phyloP scores from a whole-genome alignment of 2,888 invertebrate genomes.

The Aquatica leii region DNA sequence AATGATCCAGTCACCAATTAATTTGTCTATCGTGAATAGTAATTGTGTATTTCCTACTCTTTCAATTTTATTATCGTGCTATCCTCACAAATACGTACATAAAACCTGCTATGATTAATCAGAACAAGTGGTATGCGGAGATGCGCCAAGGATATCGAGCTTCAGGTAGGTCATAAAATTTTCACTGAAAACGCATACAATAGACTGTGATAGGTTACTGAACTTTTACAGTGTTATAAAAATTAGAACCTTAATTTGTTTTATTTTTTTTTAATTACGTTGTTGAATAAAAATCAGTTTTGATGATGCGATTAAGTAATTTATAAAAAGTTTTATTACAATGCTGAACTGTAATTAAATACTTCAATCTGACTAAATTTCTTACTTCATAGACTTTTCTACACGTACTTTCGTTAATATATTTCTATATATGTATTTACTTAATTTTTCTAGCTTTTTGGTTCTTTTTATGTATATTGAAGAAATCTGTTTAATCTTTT shows the following conservation, averaged over 20 bases:
- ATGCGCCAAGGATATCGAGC: conserved; percentile 40
- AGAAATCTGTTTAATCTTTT: no score
- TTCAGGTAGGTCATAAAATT: conserved; percentile 46
- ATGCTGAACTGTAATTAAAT: no score
- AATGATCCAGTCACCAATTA: conserved; percentile 56
- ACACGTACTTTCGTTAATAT: no score
- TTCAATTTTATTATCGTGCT: conserved; percentile 25
- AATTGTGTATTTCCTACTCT: conserved; percentile 55
- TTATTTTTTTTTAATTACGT: conserved; percentile 10
- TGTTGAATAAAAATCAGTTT: no score
- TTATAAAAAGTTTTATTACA: conserved; percentile 11
- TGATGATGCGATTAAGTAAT: conserved; percentile 11
- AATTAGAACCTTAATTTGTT: conserved; percentile 9
- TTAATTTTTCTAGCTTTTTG: no score
- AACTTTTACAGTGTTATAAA: conserved; percentile 29
- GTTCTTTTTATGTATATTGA: no score
- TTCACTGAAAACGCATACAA: conserved; percentile 38
- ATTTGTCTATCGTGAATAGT: conserved; percentile 54
- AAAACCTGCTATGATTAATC: conserved; percentile 31
- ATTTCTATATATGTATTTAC: no score
- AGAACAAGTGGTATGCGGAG: conserved; percentile 42
- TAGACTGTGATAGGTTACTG: conserved; percentile 40
- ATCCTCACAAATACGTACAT: conserved; percentile 18
- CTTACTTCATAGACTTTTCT: no score
- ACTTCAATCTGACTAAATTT: no score